These are phyloP conservation scores for Tribolium castaneum DNA, from an alignment of 1,140 invertebrate species.

Conservation along the genomic window DNA sequence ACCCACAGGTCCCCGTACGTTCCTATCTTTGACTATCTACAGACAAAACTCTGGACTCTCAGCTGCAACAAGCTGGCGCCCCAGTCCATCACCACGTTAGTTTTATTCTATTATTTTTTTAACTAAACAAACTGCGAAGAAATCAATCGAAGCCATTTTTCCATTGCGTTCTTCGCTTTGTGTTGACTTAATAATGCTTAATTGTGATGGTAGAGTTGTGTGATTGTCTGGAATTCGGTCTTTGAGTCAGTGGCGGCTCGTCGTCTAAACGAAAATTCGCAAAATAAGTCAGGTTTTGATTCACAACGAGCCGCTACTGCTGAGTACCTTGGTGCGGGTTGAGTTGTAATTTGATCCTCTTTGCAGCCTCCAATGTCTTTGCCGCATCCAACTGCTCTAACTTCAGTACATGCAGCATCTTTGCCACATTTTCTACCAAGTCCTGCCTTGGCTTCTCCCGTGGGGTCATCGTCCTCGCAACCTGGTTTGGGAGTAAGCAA, in stretches of 20 bases:
- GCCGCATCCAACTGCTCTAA: conserved; percentile 82
- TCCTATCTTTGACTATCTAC: conserved; percentile 97
- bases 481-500: conserved; percentile 72
- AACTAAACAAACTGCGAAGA: not conserved
- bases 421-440: conserved; percentile 82
- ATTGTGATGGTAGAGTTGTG: conserved; percentile 10
- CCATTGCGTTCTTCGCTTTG: conserved; percentile 3
- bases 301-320: too few species aligned
- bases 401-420: conserved; percentile 81
- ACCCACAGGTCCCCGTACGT: conserved; percentile 96
- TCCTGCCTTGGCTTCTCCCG: conserved; percentile 87
- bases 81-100: conserved; percentile 67
- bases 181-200: not conserved
- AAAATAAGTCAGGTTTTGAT: too few species aligned
- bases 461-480: conserved; percentile 83
- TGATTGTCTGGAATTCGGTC: conserved; percentile 52
- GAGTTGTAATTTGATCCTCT: conserved; percentile 29
- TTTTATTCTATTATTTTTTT: conserved; percentile 45
- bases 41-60: conserved; percentile 79
- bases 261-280: too few species aligned
- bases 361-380: conserved; percentile 76
- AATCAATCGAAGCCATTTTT: not conserved
- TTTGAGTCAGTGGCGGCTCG: not conserved
- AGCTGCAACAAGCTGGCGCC: conserved; percentile 66
- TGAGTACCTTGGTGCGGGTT: not conserved